Evolutionary conservation across 2,797 vertebrate species (phyloP).

Genomic region (Champsocephalus gunnari): DNA sequence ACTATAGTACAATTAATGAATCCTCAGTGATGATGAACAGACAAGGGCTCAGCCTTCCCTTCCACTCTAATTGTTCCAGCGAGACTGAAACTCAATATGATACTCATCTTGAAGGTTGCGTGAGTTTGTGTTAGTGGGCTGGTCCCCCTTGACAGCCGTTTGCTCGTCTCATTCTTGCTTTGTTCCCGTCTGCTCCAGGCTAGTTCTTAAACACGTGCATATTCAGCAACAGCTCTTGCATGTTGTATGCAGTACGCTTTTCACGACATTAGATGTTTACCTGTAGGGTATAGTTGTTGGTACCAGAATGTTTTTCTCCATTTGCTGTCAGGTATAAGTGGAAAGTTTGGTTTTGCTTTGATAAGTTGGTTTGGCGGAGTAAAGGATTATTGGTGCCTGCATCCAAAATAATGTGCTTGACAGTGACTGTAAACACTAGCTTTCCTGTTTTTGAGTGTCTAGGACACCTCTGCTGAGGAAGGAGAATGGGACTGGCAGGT

Average conservation of each 20-base stretch:
- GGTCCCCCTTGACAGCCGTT: constrained; percentile 44
- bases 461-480: not conserved
- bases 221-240: constrained; percentile 8
- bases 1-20: constrained; percentile 68
- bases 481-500: constrained; percentile 1
- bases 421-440: not conserved
- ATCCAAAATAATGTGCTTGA: constrained; percentile 14
- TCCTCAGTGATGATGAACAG: constrained; percentile 64
- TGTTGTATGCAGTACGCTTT: not conserved
- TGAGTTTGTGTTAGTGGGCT: constrained; percentile 55
- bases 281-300: not conserved
- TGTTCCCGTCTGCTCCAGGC: constrained; percentile 45
- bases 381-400: constrained; percentile 8
- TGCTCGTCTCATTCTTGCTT: constrained; percentile 54
- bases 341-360: not conserved
- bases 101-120: constrained; percentile 61
- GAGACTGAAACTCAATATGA: constrained; percentile 73
- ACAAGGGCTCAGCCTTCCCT: constrained; percentile 71
- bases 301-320: not conserved
- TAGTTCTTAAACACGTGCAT: constrained; percentile 23
- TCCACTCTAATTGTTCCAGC: constrained; percentile 75
- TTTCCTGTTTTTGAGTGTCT: not conserved
- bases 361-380: not conserved
- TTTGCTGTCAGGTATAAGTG: constrained; percentile 15
- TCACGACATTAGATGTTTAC: constrained; percentile 3